These are phyloP conservation scores for Parasteatoda tepidariorum DNA, from an alignment of 1,140 invertebrate genomes.

Conservation along the genomic window DNA sequence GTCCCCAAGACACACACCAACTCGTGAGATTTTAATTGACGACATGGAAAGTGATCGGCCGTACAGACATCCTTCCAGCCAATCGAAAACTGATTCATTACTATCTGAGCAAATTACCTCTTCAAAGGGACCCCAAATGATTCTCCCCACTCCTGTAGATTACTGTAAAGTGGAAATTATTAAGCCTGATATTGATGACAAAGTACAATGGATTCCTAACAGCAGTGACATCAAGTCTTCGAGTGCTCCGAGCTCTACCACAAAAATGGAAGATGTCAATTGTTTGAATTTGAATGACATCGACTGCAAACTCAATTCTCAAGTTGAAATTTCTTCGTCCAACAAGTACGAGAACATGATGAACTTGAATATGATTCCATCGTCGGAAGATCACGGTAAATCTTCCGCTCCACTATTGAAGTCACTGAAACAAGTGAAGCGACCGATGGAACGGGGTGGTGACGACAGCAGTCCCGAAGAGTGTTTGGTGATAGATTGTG, in stretches of 20 bases:
- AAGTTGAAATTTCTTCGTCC: conserved; percentile 41
- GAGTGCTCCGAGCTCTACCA: neutral
- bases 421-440: conserved; percentile 47
- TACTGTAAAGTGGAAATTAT: conserved; percentile 40
- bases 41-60: conserved; percentile 47
- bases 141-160: conserved; percentile 34
- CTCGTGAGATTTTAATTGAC: conserved; percentile 16
- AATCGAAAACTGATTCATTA: conserved; percentile 35
- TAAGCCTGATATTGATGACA: conserved; percentile 42
- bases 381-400: conserved; percentile 46
- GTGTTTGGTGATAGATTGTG: conserved; percentile 67
- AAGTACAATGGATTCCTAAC: conserved; percentile 45
- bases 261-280: conserved; percentile 31
- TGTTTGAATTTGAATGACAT: conserved; percentile 30
- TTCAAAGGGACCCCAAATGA: neutral
- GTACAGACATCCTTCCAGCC: conserved; percentile 32
- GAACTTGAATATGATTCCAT: conserved; percentile 36
- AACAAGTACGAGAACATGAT: conserved; percentile 27
- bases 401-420: conserved; percentile 9
- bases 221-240: conserved; percentile 53
- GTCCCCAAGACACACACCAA: conserved; percentile 52
- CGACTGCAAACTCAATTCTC: conserved; percentile 11
- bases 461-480: conserved; percentile 68
- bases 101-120: conserved; percentile 38
- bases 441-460: conserved; percentile 22